A percentile compares a stretch with the other conserved stretches of the same genome.
phyloP scores from a whole-genome alignment of 2,888 invertebrate genomes.

The Eledona agricola region DNA sequence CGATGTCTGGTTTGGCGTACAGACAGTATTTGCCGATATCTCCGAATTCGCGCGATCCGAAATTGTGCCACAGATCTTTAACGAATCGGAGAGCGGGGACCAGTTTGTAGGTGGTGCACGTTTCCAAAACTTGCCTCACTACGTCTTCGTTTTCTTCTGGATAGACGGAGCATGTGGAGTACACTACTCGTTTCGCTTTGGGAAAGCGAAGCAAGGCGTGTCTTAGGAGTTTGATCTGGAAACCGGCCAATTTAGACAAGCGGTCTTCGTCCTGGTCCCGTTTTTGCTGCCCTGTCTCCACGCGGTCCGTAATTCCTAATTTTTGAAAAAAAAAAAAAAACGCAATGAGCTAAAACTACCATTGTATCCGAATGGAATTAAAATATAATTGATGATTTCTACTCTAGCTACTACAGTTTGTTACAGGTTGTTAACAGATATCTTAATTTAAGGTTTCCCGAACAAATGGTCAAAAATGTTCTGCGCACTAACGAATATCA shows the following conservation, averaged over 20 bases:
- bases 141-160: constrained; percentile 95
- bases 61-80: constrained; percentile 73
- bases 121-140: constrained; percentile 73
- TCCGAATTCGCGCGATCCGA: constrained; percentile 72
- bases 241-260: constrained; percentile 73
- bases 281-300: constrained; percentile 58
- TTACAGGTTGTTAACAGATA: too few species aligned
- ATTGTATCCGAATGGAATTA: too few species aligned
- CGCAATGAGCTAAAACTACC: constrained; percentile 6
- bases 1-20: constrained; percentile 77
- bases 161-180: constrained; percentile 95
- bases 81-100: constrained; percentile 70
- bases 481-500: too few species aligned
- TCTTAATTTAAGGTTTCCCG: too few species aligned
- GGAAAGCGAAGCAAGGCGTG: constrained; percentile 89
- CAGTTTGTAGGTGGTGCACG: constrained; percentile 69
- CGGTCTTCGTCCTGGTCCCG: constrained; percentile 60
- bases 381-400: too few species aligned
- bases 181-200: constrained; percentile 84
- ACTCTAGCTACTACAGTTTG: too few species aligned
- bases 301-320: constrained; percentile 70
- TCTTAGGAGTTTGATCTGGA: constrained; percentile 84
- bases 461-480: too few species aligned
- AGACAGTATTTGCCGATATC: constrained; percentile 79
- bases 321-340: too few species aligned